Percentiles rank a stretch among this genome's conserved stretches.
phyloP scores from a whole-genome alignment of 2,113 vertebrate species.

The Lepus americanus region DNA sequence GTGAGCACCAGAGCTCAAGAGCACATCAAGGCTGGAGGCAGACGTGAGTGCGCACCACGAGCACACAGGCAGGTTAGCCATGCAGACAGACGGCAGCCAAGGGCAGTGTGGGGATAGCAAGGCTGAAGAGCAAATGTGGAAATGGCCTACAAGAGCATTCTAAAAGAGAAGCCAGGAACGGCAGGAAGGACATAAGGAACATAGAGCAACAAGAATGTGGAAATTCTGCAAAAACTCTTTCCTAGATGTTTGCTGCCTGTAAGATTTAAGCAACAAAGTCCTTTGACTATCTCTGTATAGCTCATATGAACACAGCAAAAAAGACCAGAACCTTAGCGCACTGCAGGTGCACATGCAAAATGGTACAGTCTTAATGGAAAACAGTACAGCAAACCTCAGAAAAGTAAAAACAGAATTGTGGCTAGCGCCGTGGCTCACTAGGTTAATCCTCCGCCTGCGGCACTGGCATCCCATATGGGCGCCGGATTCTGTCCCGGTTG shows the following conservation, averaged over 20 bases:
- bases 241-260: not conserved
- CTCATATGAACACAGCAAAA: not conserved
- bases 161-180: not conserved
- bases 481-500: too few relatives aligned
- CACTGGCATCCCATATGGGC: too few relatives aligned
- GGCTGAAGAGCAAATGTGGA: not conserved
- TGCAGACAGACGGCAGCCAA: not conserved
- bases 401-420: not conserved
- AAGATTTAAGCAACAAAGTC: not conserved
- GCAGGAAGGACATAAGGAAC: not conserved
- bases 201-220: not conserved
- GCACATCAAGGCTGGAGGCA: not conserved
- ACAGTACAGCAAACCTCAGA: not conserved
- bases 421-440: too few relatives aligned
- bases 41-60: too few relatives aligned
- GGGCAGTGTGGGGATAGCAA: not conserved
- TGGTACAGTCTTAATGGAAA: not conserved
- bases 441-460: too few relatives aligned
- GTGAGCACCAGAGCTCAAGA: not conserved
- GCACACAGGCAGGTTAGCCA: not conserved
- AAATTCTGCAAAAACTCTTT: conserved; percentile 10
- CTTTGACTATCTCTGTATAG: not conserved
- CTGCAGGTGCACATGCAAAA: not conserved
- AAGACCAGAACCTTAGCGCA: not conserved
- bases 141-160: not conserved